phyloP scores from a whole-genome alignment of 2,797 vertebrate species.

The Melanotaenia parkinsoni region DNA sequence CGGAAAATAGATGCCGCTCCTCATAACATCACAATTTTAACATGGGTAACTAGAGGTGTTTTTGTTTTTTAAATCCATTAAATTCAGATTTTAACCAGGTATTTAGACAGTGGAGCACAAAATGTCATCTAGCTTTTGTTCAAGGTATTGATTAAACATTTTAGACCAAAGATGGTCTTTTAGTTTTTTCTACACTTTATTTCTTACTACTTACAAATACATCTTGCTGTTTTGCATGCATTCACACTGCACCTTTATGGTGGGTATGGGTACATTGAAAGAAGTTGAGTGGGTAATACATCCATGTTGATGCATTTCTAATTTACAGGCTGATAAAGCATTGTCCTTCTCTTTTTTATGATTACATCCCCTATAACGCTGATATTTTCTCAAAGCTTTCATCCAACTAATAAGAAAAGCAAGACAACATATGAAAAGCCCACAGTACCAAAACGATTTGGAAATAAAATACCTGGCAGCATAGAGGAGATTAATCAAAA shows the following conservation, averaged over 20 bases:
- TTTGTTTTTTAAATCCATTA: neutral
- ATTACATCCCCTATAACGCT: conserved; percentile 58
- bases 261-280: conserved; percentile 26
- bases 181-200: neutral
- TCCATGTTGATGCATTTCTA: conserved; percentile 45
- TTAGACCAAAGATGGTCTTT: neutral
- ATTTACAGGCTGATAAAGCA: conserved; percentile 46
- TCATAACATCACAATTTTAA: neutral
- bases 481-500: conserved; percentile 46
- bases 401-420: conserved; percentile 56
- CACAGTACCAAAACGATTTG: conserved; percentile 56
- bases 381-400: conserved; percentile 59
- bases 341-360: conserved; percentile 49
- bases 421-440: conserved; percentile 56
- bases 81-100: neutral
- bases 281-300: conserved; percentile 20
- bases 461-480: conserved; percentile 56
- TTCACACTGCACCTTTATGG: conserved; percentile 15
- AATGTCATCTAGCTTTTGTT: neutral
- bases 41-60: neutral
- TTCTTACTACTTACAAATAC: neutral
- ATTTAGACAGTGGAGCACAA: neutral
- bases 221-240: neutral
- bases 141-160: neutral
- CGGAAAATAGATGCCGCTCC: neutral